These are phyloP conservation scores for Eriocheir sinensis DNA, from an alignment of 1,140 invertebrate genomes.

Conservation along the genomic window DNA sequence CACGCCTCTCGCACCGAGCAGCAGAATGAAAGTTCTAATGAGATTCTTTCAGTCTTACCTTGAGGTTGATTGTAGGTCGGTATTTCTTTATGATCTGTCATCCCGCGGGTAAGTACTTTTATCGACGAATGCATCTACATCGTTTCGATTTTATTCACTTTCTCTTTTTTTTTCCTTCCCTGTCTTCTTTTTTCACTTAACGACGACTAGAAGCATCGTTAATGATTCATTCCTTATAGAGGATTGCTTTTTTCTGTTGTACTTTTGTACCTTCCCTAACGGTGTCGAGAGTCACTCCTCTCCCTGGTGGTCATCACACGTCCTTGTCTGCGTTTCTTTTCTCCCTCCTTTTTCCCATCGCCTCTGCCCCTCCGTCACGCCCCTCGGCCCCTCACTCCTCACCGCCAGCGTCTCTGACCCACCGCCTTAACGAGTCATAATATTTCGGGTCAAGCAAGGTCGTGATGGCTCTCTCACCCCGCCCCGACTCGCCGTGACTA, in stretches of 20 bases:
- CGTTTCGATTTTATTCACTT: neutral
- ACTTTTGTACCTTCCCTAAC: neutral
- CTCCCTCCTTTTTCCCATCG: neutral
- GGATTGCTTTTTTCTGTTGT: neutral
- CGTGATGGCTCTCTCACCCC: slow-evolving; percentile 19
- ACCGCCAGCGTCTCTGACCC: neutral
- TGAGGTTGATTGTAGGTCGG: slow-evolving; percentile 11
- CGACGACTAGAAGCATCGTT: neutral
- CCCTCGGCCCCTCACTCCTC: neutral
- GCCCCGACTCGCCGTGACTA: neutral
- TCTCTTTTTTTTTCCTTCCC: neutral
- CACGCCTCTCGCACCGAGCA: neutral
- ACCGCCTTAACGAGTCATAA: slow-evolving; percentile 14
- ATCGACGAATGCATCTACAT: neutral
- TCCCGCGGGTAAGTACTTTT: neutral
- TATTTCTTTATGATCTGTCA: slow-evolving; percentile 6
- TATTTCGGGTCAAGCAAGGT: slow-evolving; percentile 14
- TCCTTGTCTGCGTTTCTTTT: neutral
- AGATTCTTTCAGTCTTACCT: slow-evolving; percentile 16
- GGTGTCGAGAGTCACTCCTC: neutral
- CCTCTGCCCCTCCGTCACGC: neutral
- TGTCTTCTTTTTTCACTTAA: neutral
- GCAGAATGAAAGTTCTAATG: neutral
- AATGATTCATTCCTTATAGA: neutral
- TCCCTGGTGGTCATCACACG: neutral